A percentile compares a stretch with the other conserved stretches of the same genome.
Evolutionary conservation across 2,113 vertebrate genomes (phyloP).

Genomic region (Andinoacara biseriatus): DNA sequence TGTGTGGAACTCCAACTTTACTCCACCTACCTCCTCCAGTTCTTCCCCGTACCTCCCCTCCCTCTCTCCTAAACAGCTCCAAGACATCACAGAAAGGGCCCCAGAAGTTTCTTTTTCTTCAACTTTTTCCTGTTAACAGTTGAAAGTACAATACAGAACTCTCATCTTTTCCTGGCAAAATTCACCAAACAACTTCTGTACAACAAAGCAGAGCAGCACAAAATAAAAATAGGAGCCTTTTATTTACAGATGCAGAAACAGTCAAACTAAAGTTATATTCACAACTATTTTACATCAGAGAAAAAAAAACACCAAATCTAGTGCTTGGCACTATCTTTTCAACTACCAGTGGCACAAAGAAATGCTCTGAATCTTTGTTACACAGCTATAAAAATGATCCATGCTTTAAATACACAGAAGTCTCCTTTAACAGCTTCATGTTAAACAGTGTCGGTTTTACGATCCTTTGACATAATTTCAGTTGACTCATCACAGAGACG

Average conservation of each 20-base stretch:
- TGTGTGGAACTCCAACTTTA: conserved; percentile 72
- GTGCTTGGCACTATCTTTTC: background rate
- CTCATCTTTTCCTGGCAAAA: background rate
- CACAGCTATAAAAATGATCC: background rate
- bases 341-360: background rate
- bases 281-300: background rate
- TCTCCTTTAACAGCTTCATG: background rate
- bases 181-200: background rate
- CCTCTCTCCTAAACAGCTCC: conserved; percentile 56
- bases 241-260: background rate
- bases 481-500: background rate
- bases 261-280: background rate
- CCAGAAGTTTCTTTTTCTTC: conserved; percentile 38
- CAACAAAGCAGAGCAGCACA: background rate
- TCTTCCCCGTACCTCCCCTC: conserved; percentile 52
- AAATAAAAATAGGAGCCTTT: background rate
- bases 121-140: conserved; percentile 8
- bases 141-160: background rate
- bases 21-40: conserved; percentile 67
- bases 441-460: background rate
- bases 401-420: background rate
- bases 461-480: background rate
- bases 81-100: conserved; percentile 57
- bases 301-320: background rate
- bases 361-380: background rate